These are phyloP conservation scores for Betta splendens DNA, from an alignment of 2,797 vertebrate genomes.

Conservation along the genomic window DNA sequence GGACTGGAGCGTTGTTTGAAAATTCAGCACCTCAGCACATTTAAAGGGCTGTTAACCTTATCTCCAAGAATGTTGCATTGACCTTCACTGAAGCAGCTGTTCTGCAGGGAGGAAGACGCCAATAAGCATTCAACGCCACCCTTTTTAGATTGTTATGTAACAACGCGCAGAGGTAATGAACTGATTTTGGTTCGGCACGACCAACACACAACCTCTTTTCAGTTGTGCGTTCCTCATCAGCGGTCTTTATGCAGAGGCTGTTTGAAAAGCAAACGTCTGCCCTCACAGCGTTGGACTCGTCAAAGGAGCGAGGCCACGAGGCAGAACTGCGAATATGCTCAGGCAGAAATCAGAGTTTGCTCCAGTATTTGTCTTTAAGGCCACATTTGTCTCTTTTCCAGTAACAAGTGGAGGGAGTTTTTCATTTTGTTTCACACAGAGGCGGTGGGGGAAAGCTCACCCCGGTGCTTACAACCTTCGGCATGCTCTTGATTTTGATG, in stretches of 20 bases:
- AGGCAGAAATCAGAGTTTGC: conserved; percentile 34
- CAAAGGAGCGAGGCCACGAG: conserved; percentile 17
- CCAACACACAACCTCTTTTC: not conserved
- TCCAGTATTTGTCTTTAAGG: conserved; percentile 43
- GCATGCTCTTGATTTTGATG: conserved; percentile 37
- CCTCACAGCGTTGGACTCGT: conserved; percentile 32
- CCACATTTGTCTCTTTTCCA: conserved; percentile 29
- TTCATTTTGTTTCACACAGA: not conserved
- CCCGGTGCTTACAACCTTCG: conserved; percentile 45
- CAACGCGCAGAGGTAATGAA: not conserved
- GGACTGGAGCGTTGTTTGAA: conserved; percentile 7
- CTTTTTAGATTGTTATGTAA: conserved; percentile 8
- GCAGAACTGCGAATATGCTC: conserved; percentile 16
- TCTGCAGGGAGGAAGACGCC: conserved; percentile 3
- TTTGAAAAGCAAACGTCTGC: conserved; percentile 1
- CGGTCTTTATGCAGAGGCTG: not conserved
- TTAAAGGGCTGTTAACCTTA: conserved; percentile 39
- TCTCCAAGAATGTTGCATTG: conserved; percentile 27
- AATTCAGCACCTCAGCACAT: conserved; percentile 44
- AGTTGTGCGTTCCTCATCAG: not conserved
- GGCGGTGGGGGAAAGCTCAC: not conserved
- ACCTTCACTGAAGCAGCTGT: conserved; percentile 22
- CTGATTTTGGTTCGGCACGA: no score
- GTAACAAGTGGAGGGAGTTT: conserved; percentile 8
- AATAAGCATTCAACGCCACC: conserved; percentile 2